These are phyloP conservation scores for Scaptomyza hsui DNA, from an alignment of 1,140 invertebrate genomes.

Conservation along the genomic window DNA sequence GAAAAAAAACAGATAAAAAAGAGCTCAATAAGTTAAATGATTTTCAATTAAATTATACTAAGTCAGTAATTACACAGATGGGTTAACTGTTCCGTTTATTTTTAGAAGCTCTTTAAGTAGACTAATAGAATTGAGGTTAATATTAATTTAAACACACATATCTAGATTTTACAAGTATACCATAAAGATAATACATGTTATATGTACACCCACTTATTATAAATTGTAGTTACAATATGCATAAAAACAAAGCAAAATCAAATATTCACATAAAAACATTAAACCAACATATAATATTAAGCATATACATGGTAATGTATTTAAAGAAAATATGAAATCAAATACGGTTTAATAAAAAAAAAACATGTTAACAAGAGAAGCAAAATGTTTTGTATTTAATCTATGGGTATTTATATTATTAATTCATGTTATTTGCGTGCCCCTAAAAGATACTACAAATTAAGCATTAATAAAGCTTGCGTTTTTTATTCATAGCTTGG, in stretches of 20 bases:
- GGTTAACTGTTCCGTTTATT: constrained; percentile 46
- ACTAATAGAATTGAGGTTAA: constrained; percentile 20
- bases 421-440: too few relatives aligned
- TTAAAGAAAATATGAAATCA: constrained; percentile 25
- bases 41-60: constrained; percentile 10
- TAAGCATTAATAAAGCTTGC: too few relatives aligned
- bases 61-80: constrained; percentile 26
- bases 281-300: constrained; percentile 4
- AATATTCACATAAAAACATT: constrained; percentile 19
- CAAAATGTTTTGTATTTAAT: not conserved
- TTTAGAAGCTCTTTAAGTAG: constrained; percentile 27
- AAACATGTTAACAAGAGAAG: constrained; percentile 21
- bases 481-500: too few relatives aligned
- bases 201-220: constrained; percentile 24
- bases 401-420: too few relatives aligned
- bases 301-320: constrained; percentile 22
- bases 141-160: constrained; percentile 15
- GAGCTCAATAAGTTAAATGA: not conserved
- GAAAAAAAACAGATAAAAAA: not conserved
- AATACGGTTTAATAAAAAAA: constrained; percentile 25
- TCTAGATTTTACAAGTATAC: constrained; percentile 21
- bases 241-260: constrained; percentile 12
- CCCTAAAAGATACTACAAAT: too few relatives aligned
- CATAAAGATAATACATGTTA: constrained; percentile 9
- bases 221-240: constrained; percentile 23